Conservation (phyloP, 2,797 vertebrate genomes). For the Kryptolebias ocellatus region DNA sequence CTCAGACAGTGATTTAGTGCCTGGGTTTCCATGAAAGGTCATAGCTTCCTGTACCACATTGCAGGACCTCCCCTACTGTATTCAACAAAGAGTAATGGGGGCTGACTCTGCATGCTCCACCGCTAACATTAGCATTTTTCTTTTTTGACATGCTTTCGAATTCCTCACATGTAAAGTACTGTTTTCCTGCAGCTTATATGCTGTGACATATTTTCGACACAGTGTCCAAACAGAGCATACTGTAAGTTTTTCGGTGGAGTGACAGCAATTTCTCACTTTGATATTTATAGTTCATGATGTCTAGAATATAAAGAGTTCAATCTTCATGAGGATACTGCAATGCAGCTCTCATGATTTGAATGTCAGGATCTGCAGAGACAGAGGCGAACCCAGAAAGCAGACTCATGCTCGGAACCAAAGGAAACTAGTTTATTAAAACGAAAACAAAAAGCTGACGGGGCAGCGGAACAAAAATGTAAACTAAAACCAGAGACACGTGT, state of each 20-base stretch:
- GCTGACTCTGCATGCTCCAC: slow-evolving; percentile 62
- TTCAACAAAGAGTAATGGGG: slow-evolving; percentile 68
- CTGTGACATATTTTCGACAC: slow-evolving; percentile 1
- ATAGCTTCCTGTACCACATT: slow-evolving; percentile 69
- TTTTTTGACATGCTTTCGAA: slow-evolving; percentile 52
- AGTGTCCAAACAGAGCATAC: not conserved
- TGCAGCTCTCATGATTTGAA: not conserved
- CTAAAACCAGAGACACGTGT: no score
- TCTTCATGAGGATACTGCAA: slow-evolving; percentile 1
- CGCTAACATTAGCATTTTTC: slow-evolving; percentile 70
- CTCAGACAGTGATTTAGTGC: slow-evolving; percentile 82
- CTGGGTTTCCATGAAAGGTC: slow-evolving; percentile 76
- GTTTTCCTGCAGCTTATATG: slow-evolving; percentile 23
- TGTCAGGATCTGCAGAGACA: no score
- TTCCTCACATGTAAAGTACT: slow-evolving; percentile 29
- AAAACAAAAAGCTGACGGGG: no score
- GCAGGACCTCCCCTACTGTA: slow-evolving; percentile 72
- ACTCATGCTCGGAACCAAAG: no score
- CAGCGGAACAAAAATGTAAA: no score
- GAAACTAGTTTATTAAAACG: no score
- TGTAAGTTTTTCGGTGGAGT: not conserved
- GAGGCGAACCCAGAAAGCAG: no score
- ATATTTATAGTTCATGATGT: slow-evolving; percentile 11
- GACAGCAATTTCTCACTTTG: not conserved
- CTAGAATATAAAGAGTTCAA: slow-evolving; percentile 5